Conservation (phyloP, 2,888 invertebrate species). For the Cheilosia variabilis region DNA sequence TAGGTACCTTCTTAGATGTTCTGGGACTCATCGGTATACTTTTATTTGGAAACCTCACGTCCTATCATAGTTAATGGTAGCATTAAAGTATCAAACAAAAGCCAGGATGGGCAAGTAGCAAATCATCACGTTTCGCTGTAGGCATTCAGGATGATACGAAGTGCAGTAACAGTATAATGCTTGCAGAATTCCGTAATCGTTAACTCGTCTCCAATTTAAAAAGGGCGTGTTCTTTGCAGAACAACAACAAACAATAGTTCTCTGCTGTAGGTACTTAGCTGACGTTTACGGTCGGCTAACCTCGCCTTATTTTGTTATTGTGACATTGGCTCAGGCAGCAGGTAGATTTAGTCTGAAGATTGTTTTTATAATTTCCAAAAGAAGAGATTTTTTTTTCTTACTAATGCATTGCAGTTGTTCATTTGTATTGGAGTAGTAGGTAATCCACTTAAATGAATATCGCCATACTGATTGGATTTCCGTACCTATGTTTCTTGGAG, state of each 20-base stretch:
- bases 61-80: not conserved
- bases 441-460: not conserved
- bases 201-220: conserved; percentile 7
- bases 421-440: not conserved
- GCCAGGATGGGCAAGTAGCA: not conserved
- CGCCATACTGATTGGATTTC: no score
- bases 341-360: conserved; percentile 13
- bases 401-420: no score
- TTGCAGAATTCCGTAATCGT: conserved; percentile 8
- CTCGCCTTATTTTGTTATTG: not conserved
- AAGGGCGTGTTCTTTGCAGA: conserved; percentile 2
- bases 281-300: no score
- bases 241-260: not conserved
- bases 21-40: not conserved
- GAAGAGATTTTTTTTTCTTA: not conserved
- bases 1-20: not conserved
- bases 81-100: not conserved
- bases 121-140: conserved; percentile 1
- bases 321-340: not conserved
- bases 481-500: no score
- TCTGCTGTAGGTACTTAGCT: conserved; percentile 22
- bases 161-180: conserved; percentile 1
- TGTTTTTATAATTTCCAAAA: not conserved
- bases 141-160: conserved; percentile 1
- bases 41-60: conserved; percentile 21